Base-by-base conservation (phyloP, 2,888 invertebrate genomes). In the Incurvaria masculella region DNA sequence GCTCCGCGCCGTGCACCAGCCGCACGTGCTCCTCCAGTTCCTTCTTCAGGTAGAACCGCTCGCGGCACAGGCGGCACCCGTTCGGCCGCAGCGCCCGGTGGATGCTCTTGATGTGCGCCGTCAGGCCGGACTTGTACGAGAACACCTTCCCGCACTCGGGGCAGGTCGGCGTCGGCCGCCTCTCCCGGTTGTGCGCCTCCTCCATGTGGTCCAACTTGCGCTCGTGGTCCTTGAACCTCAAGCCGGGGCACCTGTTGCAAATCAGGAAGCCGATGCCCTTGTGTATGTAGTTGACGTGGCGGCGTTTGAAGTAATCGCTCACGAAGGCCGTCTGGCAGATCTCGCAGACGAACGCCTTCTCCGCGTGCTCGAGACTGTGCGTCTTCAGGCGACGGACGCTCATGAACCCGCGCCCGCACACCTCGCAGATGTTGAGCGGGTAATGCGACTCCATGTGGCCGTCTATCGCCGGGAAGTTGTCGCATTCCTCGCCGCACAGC, bases 341-440 rank as follows among this genome's bases (percentile, higher is more conserved):
- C 0, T 75, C 71, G 48, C 78, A 78, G 53, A 70, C 72, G 47
- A 76, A 75, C 54, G 75, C 72, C 50, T 65, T 71, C 53, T 70
- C 75, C 75, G 76, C 2, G 74, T 75, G 45, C 76, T 60, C 33
- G 14, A 14, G 8, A 3, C 4, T 14, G 20, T 48, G 48, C 8
- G 16, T 6, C 23, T 23, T n/a, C 8, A 43, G 23, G 2, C 39
- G 39, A 6, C 11, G 16, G 21, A n/a, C 44, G 2, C 39, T 42
- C 21, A 48, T n/a, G 39, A 48, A 48, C 1, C 42, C 26, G 8
- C 14, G 20, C 2, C 42, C 42, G 26, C 48, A 48, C 2, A 17
- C 19, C 16, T 48, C 38, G 40, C 48, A 48, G 4, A 43, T 16
- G 33, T 17, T 44, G 39, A 40, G 41, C 16, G 17, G 23, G 45